These are phyloP conservation scores for Strigamia crassipes DNA, from an alignment of 2,888 invertebrate species.

Conservation along the genomic window DNA sequence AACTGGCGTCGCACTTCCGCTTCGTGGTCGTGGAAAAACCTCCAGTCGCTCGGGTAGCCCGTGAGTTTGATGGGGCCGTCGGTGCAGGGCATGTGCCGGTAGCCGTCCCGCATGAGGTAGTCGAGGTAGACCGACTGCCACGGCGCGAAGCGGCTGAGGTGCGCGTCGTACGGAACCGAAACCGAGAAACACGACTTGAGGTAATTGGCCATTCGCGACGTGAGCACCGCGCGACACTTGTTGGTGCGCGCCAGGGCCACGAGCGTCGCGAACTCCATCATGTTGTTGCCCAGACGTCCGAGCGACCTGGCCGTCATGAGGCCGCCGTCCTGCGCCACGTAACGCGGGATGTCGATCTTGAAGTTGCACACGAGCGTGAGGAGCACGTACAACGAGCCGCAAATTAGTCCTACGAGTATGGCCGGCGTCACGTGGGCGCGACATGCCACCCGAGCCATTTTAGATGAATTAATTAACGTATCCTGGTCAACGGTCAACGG, in stretches of 20 bases:
- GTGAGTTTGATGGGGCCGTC: constrained; percentile 25
- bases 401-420: too few species aligned
- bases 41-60: constrained; percentile 48
- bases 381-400: too few species aligned
- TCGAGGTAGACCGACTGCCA: background rate
- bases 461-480: too few species aligned
- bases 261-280: constrained; percentile 50
- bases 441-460: too few species aligned
- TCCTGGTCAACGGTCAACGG: too few species aligned
- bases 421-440: too few species aligned
- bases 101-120: background rate
- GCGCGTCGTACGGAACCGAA: background rate
- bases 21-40: constrained; percentile 47
- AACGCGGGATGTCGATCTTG: too few species aligned
- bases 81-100: background rate
- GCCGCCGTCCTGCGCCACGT: background rate
- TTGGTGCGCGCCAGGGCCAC: constrained; percentile 39
- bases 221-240: background rate
- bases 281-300: constrained; percentile 50
- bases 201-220: background rate
- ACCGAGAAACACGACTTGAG: constrained; percentile 6
- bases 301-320: constrained; percentile 2
- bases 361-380: too few species aligned
- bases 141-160: background rate
- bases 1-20: constrained; percentile 47